A percentile compares a stretch with the other conserved stretches of the same genome.
These are phyloP conservation scores for Nowickia ferox DNA, from an alignment of 2,888 invertebrate genomes.

Conservation along the genomic window DNA sequence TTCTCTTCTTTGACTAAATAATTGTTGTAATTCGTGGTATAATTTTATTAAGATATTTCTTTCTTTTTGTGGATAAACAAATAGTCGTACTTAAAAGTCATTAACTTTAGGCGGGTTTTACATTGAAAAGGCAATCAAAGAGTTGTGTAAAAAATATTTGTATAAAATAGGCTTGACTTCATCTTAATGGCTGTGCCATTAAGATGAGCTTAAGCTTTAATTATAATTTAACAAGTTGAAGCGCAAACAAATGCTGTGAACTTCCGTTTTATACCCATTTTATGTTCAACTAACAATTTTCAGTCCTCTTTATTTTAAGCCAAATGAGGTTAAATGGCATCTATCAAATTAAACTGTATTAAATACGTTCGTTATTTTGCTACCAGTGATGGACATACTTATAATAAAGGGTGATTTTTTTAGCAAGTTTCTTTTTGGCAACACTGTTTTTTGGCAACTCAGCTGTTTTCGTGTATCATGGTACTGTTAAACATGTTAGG, in stretches of 20 bases:
- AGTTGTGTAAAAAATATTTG: not conserved
- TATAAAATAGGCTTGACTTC: slow-evolving; percentile 15
- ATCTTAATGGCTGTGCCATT: not conserved
- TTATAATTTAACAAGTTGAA: slow-evolving; percentile 30
- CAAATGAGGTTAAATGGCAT: not conserved
- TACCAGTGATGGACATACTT: not conserved
- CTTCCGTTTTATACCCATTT: not conserved
- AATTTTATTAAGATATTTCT: slow-evolving; percentile 27
- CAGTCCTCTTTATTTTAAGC: not conserved
- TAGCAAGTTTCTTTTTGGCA: no score
- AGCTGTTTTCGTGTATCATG: no score
- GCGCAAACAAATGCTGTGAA: not conserved
- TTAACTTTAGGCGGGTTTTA: not conserved
- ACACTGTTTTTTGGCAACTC: no score
- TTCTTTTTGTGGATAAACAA: not conserved
- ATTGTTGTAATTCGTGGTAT: slow-evolving; percentile 22
- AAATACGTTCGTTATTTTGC: not conserved
- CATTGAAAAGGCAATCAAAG: slow-evolving; percentile 16
- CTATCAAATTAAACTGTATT: not conserved
- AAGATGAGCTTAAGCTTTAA: slow-evolving; percentile 27
- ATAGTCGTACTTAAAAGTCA: not conserved
- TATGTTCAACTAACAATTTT: not conserved
- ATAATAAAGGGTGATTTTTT: no score
- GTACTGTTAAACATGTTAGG: no score
- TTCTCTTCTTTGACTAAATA: slow-evolving; percentile 21